Evolutionary conservation across 2,113 vertebrate species (phyloP), one percentile per base, ranked within the genome.

Genomic region (Seriola aureovittata): DNA sequence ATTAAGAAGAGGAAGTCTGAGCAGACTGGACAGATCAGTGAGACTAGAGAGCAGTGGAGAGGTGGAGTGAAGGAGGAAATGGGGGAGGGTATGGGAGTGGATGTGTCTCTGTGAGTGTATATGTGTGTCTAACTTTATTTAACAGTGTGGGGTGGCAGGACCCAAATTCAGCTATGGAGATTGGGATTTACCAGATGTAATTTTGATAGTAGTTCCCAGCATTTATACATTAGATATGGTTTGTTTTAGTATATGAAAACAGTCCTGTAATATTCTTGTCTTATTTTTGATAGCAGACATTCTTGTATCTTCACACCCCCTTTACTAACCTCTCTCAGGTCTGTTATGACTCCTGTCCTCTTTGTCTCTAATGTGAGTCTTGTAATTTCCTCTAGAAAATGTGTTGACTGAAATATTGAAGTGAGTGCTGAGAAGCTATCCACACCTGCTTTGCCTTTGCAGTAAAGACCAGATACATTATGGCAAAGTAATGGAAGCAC

Each of bases 1-100:
- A 95, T 96, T 96, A 96, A 92, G 94, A 91, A 95, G 92, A 96
- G 95, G 95, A 97, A 93, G 92, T 90, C 86, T 92, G 91, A 94
- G 85, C 86, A 78, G 88, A 75, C 85, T 86, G 91, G 90, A 93
- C 89, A 92, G 89, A 93, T 92, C 89, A 86, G 81, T 57, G 72
- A 78, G 80, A 42, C 79, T 25, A 69, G 74, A 54, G 57, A 85
- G 87, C 48, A n/a, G 79, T 34, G 44, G 78, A 77, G 88, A 72
- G 64, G 87, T 86, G 82, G 88, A 90, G 75, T 4, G 29, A 71
- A 50, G 65, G 74, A 83, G 85, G 88, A 91, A 91, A 86, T 48
- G 78, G 62, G 85, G 65, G 67, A 71, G 85, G 75, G 76, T 81
- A 84, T 65, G 78, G 44, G 81, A 66, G 78, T 64, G 44, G 19